A percentile compares a stretch with the other conserved stretches of the same genome.
Evolutionary conservation across 2,888 invertebrate genomes (phyloP).

Genomic region (Pharmacophagus antenor): DNA sequence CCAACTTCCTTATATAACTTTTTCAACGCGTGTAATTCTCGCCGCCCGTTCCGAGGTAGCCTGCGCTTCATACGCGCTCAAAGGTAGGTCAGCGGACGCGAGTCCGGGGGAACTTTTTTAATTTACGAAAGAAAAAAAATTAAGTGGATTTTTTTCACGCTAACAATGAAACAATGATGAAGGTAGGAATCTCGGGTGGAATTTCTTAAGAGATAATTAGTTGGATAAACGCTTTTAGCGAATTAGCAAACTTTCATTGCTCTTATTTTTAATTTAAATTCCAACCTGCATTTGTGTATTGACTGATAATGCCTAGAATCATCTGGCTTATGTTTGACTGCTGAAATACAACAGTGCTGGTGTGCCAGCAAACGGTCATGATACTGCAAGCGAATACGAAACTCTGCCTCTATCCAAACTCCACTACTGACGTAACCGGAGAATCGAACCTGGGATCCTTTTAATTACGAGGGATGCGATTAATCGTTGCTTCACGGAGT

Average conservation of each 20-base stretch:
- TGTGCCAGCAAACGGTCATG: too few species aligned
- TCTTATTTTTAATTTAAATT: too few species aligned
- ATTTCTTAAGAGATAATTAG: conserved; percentile 1
- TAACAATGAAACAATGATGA: conserved; percentile 9
- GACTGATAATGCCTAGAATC: too few species aligned
- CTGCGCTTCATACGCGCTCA: conserved; percentile 11
- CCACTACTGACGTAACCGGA: too few species aligned
- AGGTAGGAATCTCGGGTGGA: neutral
- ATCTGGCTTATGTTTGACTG: too few species aligned
- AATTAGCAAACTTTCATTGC: neutral
- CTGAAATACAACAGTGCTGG: too few species aligned
- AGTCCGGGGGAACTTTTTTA: conserved; percentile 13
- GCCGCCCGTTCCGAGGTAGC: conserved; percentile 7
- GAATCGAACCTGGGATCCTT: too few species aligned
- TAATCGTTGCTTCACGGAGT: too few species aligned
- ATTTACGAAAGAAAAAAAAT: conserved; percentile 13
- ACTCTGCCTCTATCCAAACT: too few species aligned
- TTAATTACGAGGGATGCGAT: too few species aligned
- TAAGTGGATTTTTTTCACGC: neutral
- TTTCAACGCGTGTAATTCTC: conserved; percentile 27
- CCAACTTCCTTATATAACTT: conserved; percentile 28
- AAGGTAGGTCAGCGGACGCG: conserved; percentile 10
- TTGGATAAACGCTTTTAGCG: neutral
- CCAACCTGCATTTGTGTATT: too few species aligned
- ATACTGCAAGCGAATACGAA: too few species aligned